Base-by-base conservation (phyloP, 1,140 invertebrate genomes). In the Cydia fagiglandana region DNA sequence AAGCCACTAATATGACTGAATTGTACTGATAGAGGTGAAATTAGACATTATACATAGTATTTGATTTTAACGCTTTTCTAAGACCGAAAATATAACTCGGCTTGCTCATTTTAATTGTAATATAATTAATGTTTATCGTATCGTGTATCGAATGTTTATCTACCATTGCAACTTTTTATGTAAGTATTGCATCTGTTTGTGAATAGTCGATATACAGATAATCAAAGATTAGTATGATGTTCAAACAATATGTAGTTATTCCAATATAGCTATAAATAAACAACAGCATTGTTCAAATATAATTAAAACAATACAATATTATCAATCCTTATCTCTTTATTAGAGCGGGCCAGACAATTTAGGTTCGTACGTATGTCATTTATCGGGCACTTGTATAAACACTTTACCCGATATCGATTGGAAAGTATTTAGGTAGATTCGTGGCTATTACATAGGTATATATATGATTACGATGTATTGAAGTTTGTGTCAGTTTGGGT, bases 281-380 rank as follows among this genome's bases (percentile, higher is more conserved):
- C 24, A n/a, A 53, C n/a, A n/a, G 13, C 15, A n/a, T 53, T 53
- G 13, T n/a, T 7, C 53, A 20, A n/a, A 17, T 53, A n/a, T 66
- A 66, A 28, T 34, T 15, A 15, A 30, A n/a, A 17, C 3, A 9
- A 10, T 17, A 17, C 3, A 9, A 10, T 17, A 41, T 70, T 45
- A 70, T 70, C 66, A 41, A 38, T 70, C 15, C 34, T 70, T 70
- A 70, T 70, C 66, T 17, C 34, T 41, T 70, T 41, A 70, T 38
- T 70, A 70, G 12, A 30, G 34, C 10, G 4, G n/a, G 34, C 34
- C 66, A 41, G 66, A 70, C 66, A 70, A 12, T 70, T 70, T 41
- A 17, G 6, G 0, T 2, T 24, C 66, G 15, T 15, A 70, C 66
- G 38, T 38, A 7, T 70, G 66, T 7, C 13, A 41, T 45, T 9